A percentile compares a stretch with the other conserved stretches of the same genome.
Evolutionary conservation across 1,140 invertebrate genomes (phyloP).

Genomic region (Phortica variegata): DNA sequence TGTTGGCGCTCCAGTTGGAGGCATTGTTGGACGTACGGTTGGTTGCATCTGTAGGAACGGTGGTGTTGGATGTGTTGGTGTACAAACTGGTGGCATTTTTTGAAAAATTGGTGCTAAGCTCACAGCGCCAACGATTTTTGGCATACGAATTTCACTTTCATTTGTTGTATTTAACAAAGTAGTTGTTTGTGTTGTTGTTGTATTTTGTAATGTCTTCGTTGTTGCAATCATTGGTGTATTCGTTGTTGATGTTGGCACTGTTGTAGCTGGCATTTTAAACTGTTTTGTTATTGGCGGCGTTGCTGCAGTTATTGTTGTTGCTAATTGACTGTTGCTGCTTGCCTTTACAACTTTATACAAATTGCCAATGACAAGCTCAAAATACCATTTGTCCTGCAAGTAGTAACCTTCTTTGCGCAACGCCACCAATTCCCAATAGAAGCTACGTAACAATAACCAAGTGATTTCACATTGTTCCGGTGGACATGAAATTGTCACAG

Average conservation of each 20-base stretch:
- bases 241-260: background rate
- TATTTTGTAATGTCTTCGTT: background rate
- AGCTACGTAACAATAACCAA: slow-evolving; percentile 39
- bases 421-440: slow-evolving; percentile 30
- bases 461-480: slow-evolving; percentile 38
- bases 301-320: too few species aligned
- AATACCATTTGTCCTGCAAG: slow-evolving; percentile 48
- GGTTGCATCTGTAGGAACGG: too few species aligned
- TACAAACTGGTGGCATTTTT: too few species aligned
- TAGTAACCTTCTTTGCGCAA: slow-evolving; percentile 39
- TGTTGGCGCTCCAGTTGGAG: too few species aligned
- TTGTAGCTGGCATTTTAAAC: background rate
- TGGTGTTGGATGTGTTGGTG: too few species aligned
- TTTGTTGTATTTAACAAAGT: slow-evolving; percentile 1
- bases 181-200: background rate
- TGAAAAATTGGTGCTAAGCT: slow-evolving; percentile 15
- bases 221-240: background rate
- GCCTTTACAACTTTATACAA: slow-evolving; percentile 12
- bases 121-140: slow-evolving; percentile 10
- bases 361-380: slow-evolving; percentile 30
- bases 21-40: too few species aligned
- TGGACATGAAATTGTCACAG: background rate
- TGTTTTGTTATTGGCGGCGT: too few species aligned
- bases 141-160: background rate
- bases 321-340: too few species aligned